Evolutionary conservation across 2,113 vertebrate species (phyloP).

Genomic region (Stercorarius parasiticus): DNA sequence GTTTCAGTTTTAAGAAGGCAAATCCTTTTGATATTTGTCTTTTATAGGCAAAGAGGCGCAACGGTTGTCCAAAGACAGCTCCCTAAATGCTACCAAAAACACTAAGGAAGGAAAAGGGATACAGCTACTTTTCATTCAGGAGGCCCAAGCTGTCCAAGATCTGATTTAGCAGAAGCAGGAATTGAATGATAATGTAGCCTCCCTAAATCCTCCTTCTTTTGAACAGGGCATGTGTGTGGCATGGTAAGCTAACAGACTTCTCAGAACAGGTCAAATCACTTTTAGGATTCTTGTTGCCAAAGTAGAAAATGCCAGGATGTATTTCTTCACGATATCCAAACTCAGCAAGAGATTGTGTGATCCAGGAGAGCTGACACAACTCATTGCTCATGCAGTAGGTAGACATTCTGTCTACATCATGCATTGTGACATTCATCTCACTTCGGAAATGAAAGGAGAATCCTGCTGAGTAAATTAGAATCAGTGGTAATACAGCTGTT

Average conservation of each 20-base stretch:
- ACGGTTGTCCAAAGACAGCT: not conserved
- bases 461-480: constrained; percentile 74
- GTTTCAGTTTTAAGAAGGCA: not conserved
- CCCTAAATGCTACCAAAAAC: not conserved
- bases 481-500: constrained; percentile 79
- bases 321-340: not conserved
- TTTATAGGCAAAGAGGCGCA: not conserved
- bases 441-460: constrained; percentile 70
- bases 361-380: constrained; percentile 28
- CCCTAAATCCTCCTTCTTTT: not conserved
- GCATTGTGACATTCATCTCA: constrained; percentile 58
- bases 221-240: not conserved
- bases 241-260: not conserved
- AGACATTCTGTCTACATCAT: constrained; percentile 37
- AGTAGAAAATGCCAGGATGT: not conserved
- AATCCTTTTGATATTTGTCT: not conserved
- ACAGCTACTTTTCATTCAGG: not conserved
- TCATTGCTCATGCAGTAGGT: constrained; percentile 6
- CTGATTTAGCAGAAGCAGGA: not conserved
- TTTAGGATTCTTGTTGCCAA: not conserved
- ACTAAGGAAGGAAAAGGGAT: not conserved
- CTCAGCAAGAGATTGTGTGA: not conserved
- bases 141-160: not conserved
- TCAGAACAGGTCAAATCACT: not conserved
- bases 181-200: not conserved